Percentiles rank a stretch among this genome's conserved stretches.
phyloP scores from a whole-genome alignment of 2,113 vertebrate genomes.

The Mungos mungo region DNA sequence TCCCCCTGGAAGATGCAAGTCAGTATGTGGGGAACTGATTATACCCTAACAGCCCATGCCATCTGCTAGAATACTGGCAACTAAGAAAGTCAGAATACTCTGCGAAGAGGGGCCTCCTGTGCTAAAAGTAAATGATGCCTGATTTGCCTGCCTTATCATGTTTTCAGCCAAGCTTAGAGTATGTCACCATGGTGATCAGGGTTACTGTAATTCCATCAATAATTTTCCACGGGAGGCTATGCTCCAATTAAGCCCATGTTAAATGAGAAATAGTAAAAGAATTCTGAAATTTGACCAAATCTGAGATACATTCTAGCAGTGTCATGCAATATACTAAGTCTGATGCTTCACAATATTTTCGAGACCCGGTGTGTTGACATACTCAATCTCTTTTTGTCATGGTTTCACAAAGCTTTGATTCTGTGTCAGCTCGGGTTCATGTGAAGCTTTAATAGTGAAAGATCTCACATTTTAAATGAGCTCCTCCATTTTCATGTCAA shows the following conservation, averaged over 20 bases:
- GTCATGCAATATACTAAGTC: neutral
- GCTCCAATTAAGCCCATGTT: neutral
- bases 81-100: conserved; percentile 11
- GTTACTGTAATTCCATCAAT: neutral
- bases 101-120: neutral
- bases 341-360: neutral
- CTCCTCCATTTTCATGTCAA: neutral
- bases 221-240: neutral
- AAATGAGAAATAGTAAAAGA: conserved; percentile 19
- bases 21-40: neutral
- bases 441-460: neutral
- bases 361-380: neutral
- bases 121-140: neutral
- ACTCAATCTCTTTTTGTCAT: conserved; percentile 4
- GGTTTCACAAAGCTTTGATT: conserved; percentile 27
- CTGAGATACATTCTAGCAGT: neutral
- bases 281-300: neutral
- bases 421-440: neutral
- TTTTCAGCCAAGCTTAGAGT: neutral
- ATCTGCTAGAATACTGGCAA: conserved; percentile 11
- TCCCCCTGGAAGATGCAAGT: neutral
- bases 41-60: neutral
- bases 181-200: neutral
- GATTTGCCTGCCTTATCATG: neutral
- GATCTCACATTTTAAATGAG: neutral